A percentile compares a stretch with the other conserved stretches of the same genome.
These are phyloP conservation scores for Bubo blakistoni DNA, from an alignment of 2,113 vertebrate species.

Conservation along the genomic window DNA sequence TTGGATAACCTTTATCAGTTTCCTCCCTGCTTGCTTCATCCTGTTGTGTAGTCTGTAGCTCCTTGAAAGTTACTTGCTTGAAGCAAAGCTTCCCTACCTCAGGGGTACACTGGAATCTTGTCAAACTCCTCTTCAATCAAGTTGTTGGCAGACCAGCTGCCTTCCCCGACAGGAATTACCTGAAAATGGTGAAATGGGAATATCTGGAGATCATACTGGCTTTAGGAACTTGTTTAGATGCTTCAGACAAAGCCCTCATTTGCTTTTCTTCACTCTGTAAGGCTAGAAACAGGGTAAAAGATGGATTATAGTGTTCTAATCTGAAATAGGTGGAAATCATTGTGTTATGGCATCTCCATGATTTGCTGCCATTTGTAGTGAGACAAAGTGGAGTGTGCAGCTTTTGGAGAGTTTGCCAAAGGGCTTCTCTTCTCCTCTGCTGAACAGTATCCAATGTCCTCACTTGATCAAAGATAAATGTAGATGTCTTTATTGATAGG, in stretches of 20 bases:
- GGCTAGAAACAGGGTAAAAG: not conserved
- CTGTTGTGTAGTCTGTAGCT: no score
- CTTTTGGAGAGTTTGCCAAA: not conserved
- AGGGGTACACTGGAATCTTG: no score
- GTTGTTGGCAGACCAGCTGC: no score
- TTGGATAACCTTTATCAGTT: no score
- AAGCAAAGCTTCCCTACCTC: no score
- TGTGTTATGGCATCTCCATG: not conserved
- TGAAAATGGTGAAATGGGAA: not conserved
- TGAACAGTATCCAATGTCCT: not conserved
- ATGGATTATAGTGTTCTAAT: not conserved
- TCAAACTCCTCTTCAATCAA: no score
- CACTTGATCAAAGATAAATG: not conserved
- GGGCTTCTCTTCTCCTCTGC: not conserved
- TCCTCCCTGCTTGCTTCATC: no score
- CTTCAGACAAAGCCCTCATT: not conserved
- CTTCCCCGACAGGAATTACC: not conserved
- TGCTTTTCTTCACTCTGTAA: not conserved
- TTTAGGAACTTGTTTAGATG: not conserved
- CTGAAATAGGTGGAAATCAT: not conserved
- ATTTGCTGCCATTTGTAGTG: not conserved
- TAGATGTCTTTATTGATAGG: not conserved
- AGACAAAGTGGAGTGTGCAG: not conserved
- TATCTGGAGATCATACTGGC: not conserved
- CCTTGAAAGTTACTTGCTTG: no score